phyloP scores from a whole-genome alignment of 2,888 invertebrate genomes.

The Catocala fraxini region DNA sequence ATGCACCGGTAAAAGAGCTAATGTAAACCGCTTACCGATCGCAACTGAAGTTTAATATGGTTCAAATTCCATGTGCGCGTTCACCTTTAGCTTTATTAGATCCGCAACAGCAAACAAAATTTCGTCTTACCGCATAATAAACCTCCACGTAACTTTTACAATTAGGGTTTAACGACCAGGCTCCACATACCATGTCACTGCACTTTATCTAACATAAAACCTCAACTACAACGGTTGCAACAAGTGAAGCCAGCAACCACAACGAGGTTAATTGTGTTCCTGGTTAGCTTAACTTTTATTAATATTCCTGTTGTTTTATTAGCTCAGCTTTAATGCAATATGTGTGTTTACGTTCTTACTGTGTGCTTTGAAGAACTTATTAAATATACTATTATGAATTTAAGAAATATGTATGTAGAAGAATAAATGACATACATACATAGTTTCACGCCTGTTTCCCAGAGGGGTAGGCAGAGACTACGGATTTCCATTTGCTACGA shows the following conservation, averaged over 20 bases:
- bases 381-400: too few species aligned
- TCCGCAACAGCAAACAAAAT: conserved; percentile 11
- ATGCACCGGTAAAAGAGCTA: too few species aligned
- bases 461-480: too few species aligned
- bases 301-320: conserved; percentile 44
- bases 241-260: conserved; percentile 21
- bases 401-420: too few species aligned
- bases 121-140: conserved; percentile 19
- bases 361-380: too few species aligned
- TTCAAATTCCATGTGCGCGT: not conserved
- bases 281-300: conserved; percentile 30
- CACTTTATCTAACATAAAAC: conserved; percentile 44
- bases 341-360: too few species aligned
- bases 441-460: too few species aligned
- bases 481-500: too few species aligned
- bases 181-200: conserved; percentile 24
- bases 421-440: too few species aligned
- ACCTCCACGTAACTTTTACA: conserved; percentile 35
- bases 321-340: conserved; percentile 12
- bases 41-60: too few species aligned
- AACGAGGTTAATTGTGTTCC: conserved; percentile 26
- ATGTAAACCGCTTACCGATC: too few species aligned
- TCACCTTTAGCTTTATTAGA: conserved; percentile 7
- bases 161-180: conserved; percentile 38
- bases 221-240: conserved; percentile 15